Evolutionary conservation across 2,797 vertebrate genomes (phyloP), one percentile per base, ranked within the genome.

Genomic region (Merluccius polli): DNA sequence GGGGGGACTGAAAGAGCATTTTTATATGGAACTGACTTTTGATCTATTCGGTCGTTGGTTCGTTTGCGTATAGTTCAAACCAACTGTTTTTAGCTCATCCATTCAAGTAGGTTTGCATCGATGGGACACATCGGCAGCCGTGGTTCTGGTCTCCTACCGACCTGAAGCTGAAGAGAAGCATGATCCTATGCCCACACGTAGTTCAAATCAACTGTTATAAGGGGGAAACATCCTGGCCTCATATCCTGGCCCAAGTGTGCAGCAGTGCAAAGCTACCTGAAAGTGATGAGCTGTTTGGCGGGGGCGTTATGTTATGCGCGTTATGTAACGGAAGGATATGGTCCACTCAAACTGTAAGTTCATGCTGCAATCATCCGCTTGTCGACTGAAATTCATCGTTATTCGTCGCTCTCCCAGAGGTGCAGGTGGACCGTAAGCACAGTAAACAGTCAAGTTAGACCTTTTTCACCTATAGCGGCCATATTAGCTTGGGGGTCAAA

Each of bases 271-370:
- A 59, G n/a, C 52, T 59, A 59, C 52, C 52, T 59, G 52, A 24
- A 59, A 59, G 52, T 24, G 52, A 59, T 59, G 21, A n/a, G 52
- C n/a, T 59, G 52, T 59, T 59, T 59, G n/a, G 52, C 52, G 52
- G 52, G 52, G 52, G 52, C 8, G 52, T 59, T 59, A 24, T 59
- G 52, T 52, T 52, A 18, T 52, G 15, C 21, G 18, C 6, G 44
- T 59, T 59, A 59, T 59, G 52, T 11, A 59, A 59, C 52, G 10
- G 52, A 24, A 59, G 52, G 52, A 1, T 59, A 59, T 59, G 52
- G n/a, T 59, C n/a, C 52, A 59, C 52, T 59, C 52, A 59, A 59
- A 59, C 21, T 59, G n/a, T n/a, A 59, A 59, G 52, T n/a, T 59
- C 21, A n/a, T n/a, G 52, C 52, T 59, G n/a, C 21, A 38, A 59